Evolutionary conservation across 2,113 vertebrate species (phyloP).

Genomic region (Anser cygnoides): DNA sequence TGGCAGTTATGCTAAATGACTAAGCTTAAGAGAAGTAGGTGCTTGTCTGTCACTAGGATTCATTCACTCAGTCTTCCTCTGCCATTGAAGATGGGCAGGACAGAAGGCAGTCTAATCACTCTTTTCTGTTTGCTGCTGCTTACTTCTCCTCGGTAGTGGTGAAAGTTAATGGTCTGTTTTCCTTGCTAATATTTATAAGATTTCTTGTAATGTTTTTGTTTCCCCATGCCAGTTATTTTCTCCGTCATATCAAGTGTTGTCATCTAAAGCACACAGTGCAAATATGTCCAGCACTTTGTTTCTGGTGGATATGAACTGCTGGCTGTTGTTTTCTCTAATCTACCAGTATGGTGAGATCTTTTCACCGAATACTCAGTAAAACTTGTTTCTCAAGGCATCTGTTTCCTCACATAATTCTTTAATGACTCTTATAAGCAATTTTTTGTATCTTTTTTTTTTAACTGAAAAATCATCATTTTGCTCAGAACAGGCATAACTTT

Average conservation of each 20-base stretch:
- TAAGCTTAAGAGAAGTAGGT: neutral
- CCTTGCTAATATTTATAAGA: neutral
- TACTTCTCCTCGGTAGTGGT: neutral
- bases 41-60: neutral
- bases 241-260: neutral
- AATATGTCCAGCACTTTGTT: neutral
- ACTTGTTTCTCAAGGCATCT: neutral
- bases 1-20: neutral
- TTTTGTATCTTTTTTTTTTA: neutral
- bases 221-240: neutral
- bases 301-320: neutral
- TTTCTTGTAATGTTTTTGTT: neutral
- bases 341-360: neutral
- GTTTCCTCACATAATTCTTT: neutral
- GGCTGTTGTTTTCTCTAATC: neutral
- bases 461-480: neutral
- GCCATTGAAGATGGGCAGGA: neutral
- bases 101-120: neutral
- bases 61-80: rapidly evolving
- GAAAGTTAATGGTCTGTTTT: neutral
- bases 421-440: neutral
- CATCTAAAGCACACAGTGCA: neutral
- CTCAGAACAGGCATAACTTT: neutral
- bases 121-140: neutral
- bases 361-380: neutral